Percentiles rank a stretch among this genome's conserved stretches.
These are phyloP conservation scores for Elymnias hypermnestra DNA, from an alignment of 1,140 invertebrate species.

Conservation along the genomic window DNA sequence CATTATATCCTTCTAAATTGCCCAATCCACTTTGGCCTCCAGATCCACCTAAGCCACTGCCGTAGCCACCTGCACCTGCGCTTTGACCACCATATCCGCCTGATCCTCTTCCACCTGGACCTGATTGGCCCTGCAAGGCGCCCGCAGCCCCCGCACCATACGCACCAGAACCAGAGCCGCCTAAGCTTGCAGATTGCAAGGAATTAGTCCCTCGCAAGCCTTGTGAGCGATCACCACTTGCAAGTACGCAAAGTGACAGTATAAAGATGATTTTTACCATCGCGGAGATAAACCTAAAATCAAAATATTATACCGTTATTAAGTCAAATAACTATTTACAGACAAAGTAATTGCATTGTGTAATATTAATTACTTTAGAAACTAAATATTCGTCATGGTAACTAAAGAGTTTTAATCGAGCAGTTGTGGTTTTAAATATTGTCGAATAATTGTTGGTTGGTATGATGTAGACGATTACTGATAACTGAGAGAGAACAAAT, in stretches of 20 bases:
- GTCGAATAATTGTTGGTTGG: too few species aligned
- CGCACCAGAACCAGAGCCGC: background rate
- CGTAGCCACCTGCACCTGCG: background rate
- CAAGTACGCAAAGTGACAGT: slow-evolving; percentile 2
- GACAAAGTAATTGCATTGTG: too few species aligned
- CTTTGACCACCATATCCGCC: background rate
- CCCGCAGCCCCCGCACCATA: background rate
- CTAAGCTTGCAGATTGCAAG: background rate
- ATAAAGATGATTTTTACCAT: slow-evolving; percentile 4
- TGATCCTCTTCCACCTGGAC: background rate
- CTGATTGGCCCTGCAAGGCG: background rate
- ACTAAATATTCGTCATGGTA: too few species aligned
- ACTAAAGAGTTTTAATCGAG: too few species aligned
- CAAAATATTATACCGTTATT: background rate
- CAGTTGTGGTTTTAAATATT: too few species aligned
- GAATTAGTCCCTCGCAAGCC: background rate
- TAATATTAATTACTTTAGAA: too few species aligned
- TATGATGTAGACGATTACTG: too few species aligned
- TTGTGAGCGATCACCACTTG: background rate
- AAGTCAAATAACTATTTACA: too few species aligned
- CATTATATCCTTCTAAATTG: background rate
- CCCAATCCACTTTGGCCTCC: background rate
- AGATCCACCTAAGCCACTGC: background rate
- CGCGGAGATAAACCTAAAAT: slow-evolving; percentile 4
- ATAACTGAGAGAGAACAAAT: too few species aligned